Percentiles rank a stretch among this genome's conserved stretches.
Conservation (phyloP, 2,797 vertebrate species). For the Falco columbarius region DNA sequence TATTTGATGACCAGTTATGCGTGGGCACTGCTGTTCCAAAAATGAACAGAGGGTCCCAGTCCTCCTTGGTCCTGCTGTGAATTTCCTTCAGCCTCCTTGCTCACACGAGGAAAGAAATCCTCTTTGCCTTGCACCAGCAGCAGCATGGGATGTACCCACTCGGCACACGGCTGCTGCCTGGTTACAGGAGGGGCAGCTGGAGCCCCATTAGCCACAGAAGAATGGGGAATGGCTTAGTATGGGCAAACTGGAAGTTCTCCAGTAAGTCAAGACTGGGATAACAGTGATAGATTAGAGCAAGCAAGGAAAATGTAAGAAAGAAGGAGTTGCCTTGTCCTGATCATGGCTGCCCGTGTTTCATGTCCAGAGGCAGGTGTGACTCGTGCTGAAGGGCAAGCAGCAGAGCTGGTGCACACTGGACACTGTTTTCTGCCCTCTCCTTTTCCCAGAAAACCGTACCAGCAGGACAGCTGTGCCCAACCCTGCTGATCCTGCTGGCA, state of each 20-base stretch:
- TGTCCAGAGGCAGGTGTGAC: not conserved
- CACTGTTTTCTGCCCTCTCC: not conserved
- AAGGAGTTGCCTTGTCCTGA: not conserved
- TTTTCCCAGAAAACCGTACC: not conserved
- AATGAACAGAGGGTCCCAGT: not conserved
- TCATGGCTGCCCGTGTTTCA: not conserved
- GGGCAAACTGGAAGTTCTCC: not conserved
- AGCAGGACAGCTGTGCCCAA: no score
- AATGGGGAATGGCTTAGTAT: not conserved
- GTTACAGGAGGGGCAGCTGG: not conserved
- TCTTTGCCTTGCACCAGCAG: not conserved
- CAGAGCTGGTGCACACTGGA: not conserved
- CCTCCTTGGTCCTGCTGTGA: not conserved
- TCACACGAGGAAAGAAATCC: not conserved
- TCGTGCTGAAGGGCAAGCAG: not conserved
- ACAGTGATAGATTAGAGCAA: not conserved
- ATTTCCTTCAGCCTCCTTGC: not conserved
- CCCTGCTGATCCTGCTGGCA: not conserved
- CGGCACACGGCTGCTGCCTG: no score
- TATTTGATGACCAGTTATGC: not conserved
- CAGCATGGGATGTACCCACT: not conserved
- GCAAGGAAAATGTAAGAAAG: not conserved
- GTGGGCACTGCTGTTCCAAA: not conserved
- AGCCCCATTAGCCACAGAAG: not conserved
- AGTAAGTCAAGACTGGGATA: not conserved